These are phyloP conservation scores for Helicoverpa zea DNA, from an alignment of 1,140 invertebrate species.

Conservation along the genomic window DNA sequence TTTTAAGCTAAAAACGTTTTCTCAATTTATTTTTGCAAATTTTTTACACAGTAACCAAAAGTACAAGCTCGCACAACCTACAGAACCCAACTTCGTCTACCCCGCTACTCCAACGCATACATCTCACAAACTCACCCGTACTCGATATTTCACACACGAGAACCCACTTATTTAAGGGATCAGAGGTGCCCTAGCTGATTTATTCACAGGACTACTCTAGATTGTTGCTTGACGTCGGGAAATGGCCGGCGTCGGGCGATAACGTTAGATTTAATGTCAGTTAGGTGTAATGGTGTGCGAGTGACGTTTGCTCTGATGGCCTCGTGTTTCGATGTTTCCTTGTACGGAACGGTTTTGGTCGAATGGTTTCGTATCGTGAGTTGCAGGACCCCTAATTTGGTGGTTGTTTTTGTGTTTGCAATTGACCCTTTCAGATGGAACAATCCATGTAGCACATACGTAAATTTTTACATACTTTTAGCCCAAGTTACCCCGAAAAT, in stretches of 20 bases:
- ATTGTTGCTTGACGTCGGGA: constrained; percentile 51
- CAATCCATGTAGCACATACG: too few species aligned
- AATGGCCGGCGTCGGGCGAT: constrained; percentile 41
- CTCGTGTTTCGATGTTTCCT: constrained; percentile 6
- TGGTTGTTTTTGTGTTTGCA: too few species aligned
- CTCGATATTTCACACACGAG: constrained; percentile 81
- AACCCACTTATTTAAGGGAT: constrained; percentile 81
- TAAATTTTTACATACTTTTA: too few species aligned
- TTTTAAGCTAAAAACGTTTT: too few species aligned
- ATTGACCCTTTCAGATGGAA: too few species aligned
- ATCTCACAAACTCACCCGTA: constrained; percentile 55
- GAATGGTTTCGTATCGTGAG: not conserved
- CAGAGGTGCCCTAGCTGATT: constrained; percentile 78
- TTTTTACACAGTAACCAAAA: too few species aligned
- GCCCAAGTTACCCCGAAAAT: too few species aligned
- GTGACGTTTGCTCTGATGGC: constrained; percentile 36
- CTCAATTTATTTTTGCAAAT: too few species aligned
- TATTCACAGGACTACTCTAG: constrained; percentile 70
- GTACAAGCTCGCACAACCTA: not conserved
- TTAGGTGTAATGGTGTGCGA: constrained; percentile 42
- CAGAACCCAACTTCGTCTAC: not conserved
- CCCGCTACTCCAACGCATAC: constrained; percentile 45
- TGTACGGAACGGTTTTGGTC: not conserved
- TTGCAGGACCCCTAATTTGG: not conserved
- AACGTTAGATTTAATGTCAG: constrained; percentile 45